A percentile compares a stretch with the other conserved stretches of the same genome.
Conservation (phyloP, 1,140 invertebrate species). For the Homarus americanus region DNA sequence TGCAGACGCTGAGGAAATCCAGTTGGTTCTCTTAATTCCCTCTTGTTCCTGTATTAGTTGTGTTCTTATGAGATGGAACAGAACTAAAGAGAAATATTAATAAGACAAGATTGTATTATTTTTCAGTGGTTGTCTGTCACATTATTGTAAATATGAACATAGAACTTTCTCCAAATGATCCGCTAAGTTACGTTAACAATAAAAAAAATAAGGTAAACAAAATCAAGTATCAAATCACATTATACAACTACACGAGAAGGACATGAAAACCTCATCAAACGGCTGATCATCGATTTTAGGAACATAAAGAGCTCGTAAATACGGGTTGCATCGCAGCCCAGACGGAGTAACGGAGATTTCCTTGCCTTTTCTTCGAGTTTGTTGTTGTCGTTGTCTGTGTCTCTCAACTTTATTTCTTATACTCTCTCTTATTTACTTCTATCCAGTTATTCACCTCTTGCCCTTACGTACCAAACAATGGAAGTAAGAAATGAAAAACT, state of each 20-base stretch:
- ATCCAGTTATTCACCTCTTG: no score
- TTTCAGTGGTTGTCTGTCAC: no score
- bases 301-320: conserved; percentile 58
- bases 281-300: conserved; percentile 57
- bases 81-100: no score
- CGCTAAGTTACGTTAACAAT: no score
- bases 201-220: no score
- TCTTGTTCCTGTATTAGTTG: neutral
- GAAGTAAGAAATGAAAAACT: no score
- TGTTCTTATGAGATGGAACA: no score
- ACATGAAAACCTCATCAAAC: conserved; percentile 63
- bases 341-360: conserved; percentile 21
- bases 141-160: no score
- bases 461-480: no score
- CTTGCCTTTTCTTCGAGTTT: neutral
- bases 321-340: conserved; percentile 38
- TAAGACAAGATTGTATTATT: no score
- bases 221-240: conserved; percentile 24
- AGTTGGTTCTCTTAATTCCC: neutral
- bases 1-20: neutral
- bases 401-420: neutral
- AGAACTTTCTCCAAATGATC: no score
- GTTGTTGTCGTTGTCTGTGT: conserved; percentile 19
- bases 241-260: conserved; percentile 46
- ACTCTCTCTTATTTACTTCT: neutral